Evolutionary conservation across 37 sponge, comb jelly and placozoan species (phyloP), one percentile per base, ranked within the genome.

Genomic region (Cliona cf. orientalis): DNA sequence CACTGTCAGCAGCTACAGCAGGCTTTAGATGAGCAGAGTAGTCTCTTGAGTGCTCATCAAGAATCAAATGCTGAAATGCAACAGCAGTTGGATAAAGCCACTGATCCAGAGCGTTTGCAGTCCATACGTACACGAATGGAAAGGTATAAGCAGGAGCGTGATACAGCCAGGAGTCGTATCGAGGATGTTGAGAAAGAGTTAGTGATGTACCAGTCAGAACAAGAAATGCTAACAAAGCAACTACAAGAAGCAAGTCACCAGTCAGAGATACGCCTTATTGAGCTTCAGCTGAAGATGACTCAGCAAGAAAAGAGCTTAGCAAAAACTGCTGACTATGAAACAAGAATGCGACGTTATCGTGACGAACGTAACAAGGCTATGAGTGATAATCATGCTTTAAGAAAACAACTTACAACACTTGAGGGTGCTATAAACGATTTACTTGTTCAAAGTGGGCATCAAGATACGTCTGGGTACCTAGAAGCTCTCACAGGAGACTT

Each of bases 131-230:
- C 61, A 12, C 43, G 72, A 25, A 56, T 88, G 71, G 64, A 71
- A 26, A 29, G 75, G 32, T 88, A 88, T 42, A 75, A 57, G 56
- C 42, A 70, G 29, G 89, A 88, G 45, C 71, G 89, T 5, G 89
- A 88, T 21, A 0, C 12, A 40, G 62, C 82, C 6, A 75, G 72
- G 22, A 37, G 2, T 25, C 69, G 68, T 19, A 32, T 63, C 29
- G 61, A 72, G 17, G 75, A 64, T 7, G 42, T 58, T 29, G 57
- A 87, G 35, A 9, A 46, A 1, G 38, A 80, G 42, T 56, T 80
- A 23, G 62, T n/a, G 2, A 42, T 39, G n/a, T 23, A 3, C 26
- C 2, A 39, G 22, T 1, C 3, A 3, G 61, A 62, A 37, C 7
- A 23, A 12, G 22, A 34, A 11, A 53, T 26, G 19, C 19, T 2